Percentiles rank a stretch among this genome's conserved stretches.
Conservation (phyloP, 2,113 vertebrate species). For the Heterocephalus glaber region DNA sequence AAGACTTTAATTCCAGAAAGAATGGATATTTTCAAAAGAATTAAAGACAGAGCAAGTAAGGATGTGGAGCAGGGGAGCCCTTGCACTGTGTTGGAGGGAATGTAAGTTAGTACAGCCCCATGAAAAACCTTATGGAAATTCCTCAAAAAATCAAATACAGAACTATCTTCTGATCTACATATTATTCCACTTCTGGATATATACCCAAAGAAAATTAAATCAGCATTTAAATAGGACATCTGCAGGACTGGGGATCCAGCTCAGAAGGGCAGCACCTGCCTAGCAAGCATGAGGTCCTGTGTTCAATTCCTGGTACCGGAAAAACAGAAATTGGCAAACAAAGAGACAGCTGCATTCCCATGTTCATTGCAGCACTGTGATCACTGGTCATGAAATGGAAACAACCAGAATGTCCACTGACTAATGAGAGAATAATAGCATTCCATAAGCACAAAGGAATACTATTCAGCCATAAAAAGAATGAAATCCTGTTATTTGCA, state of each 20-base stretch:
- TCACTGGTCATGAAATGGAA: background rate
- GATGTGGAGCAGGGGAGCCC: fast-evolving
- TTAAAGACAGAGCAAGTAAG: too few relatives aligned
- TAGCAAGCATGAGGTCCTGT: background rate
- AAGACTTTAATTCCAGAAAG: background rate
- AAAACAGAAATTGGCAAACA: background rate
- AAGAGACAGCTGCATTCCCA: fast-evolving
- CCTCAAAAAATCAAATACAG: background rate
- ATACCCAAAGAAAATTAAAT: background rate
- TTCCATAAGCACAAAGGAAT: background rate
- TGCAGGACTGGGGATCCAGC: background rate
- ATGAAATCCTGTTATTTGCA: background rate
- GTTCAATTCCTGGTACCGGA: background rate
- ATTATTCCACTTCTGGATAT: background rate
- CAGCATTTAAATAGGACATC: fast-evolving
- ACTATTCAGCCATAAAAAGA: too few relatives aligned
- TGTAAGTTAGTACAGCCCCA: background rate
- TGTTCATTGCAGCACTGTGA: background rate
- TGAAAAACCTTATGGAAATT: too few relatives aligned
- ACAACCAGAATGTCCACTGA: background rate
- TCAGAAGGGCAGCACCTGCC: too few relatives aligned
- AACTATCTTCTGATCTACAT: background rate
- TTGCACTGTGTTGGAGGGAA: background rate
- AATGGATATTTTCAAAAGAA: background rate
- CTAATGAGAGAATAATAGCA: too few relatives aligned